Evolutionary conservation across 1,140 invertebrate genomes (phyloP), one percentile per base, ranked within the genome.

Genomic region (Mactra quadrangularis): DNA sequence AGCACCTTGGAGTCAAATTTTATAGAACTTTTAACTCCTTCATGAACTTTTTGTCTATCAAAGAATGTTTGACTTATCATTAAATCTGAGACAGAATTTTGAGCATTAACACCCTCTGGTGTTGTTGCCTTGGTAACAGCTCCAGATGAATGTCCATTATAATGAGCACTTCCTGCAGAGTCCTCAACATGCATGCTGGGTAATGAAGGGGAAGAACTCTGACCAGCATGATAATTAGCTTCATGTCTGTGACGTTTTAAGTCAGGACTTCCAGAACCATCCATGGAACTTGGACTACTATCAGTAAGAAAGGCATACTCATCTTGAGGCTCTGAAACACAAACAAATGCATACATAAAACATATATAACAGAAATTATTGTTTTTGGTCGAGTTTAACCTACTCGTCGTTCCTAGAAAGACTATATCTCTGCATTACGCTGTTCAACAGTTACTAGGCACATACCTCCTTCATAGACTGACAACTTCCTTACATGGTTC

Each of bases 31-130:
- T 31, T 71, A 7, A 35, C 53, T 55, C 66, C 50, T 15, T 71
- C 31, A 0, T 15, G 27, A 38, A 3, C 0, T 41, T 47, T 25
- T 57, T 41, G 19, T 57, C 38, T 55, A 9, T 22, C 33, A 7
- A 6, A 55, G 53, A 6, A 31, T 22, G 53, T 29, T 1, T 60
- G 25, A 38, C 3, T n/a, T n/a, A 25, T 59, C 29, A 7, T 17
- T 1, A 27, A 15, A 19, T 55, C 64, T 33, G 45, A 31, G 17
- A 53, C 60, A 19, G 33, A 35, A 1, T 64, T 71, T 38, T 81
- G 77, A 57, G 82, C 62, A 55, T 77, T 83, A 11, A 83, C 82
- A 50, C 82, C 82, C 3, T 83, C 82, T 35, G 70, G 79, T 27
- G 82, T 70, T 1, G 71, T 57, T 0, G 82, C 35, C 11, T 55